Percentiles rank a stretch among this genome's conserved stretches.
phyloP scores from a whole-genome alignment of 2,113 vertebrate species.

The Otus sunia region DNA sequence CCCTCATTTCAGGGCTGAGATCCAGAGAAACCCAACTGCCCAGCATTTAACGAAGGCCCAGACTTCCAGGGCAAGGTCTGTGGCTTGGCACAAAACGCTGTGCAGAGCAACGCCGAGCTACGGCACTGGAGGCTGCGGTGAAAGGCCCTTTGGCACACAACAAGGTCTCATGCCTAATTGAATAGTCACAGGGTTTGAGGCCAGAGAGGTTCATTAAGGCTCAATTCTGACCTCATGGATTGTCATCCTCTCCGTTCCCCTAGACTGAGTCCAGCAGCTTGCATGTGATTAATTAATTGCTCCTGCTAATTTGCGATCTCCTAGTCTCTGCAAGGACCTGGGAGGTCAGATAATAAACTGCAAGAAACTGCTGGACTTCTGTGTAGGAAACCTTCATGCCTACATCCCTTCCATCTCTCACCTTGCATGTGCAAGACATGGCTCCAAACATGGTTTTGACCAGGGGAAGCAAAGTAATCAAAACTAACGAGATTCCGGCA shows the following conservation, averaged over 20 bases:
- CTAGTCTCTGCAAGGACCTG: not conserved
- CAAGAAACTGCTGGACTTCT: not conserved
- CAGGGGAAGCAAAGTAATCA: not conserved
- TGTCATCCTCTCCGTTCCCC: not conserved
- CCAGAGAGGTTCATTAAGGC: constrained; percentile 11
- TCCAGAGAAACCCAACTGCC: constrained; percentile 13
- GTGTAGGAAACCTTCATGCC: not conserved
- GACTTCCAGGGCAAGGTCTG: constrained; percentile 24
- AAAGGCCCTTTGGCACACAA: not conserved
- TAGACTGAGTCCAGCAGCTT: not conserved
- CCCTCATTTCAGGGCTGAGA: constrained; percentile 47
- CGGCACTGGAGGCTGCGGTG: not conserved
- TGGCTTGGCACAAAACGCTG: not conserved
- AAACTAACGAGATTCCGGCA: not conserved
- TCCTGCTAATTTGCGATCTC: not conserved
- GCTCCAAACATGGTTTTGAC: not conserved
- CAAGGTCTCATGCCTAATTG: constrained; percentile 17
- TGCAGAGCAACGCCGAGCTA: not conserved
- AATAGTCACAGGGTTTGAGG: constrained; percentile 29
- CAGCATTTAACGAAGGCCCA: not conserved
- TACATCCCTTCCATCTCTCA: not conserved
- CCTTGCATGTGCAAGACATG: not conserved
- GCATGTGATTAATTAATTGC: constrained; percentile 8
- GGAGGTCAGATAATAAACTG: not conserved
- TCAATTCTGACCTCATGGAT: not conserved